These are phyloP conservation scores for Galemys pyrenaicus DNA, from an alignment of 2,113 vertebrate species.

Conservation along the genomic window DNA sequence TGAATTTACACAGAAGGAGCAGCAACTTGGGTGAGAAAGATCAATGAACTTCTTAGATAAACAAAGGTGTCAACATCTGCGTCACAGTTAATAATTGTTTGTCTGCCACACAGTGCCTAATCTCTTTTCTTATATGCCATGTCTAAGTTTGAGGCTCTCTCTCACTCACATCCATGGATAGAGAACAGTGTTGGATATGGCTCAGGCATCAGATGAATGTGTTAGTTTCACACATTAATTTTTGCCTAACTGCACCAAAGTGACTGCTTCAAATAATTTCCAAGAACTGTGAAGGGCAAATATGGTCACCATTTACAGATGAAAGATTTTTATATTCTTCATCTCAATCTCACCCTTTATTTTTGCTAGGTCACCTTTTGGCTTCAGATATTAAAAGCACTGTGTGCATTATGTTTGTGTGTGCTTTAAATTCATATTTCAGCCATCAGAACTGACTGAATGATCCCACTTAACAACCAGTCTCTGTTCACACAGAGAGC, in stretches of 20 bases:
- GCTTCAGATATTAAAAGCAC: slow-evolving; percentile 16
- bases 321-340: slow-evolving; percentile 23
- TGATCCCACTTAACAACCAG: background rate
- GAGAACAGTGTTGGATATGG: background rate
- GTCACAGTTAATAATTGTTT: background rate
- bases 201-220: background rate
- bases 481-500: slow-evolving; percentile 14
- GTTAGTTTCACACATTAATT: slow-evolving; percentile 4
- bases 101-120: background rate
- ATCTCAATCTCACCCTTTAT: slow-evolving; percentile 3
- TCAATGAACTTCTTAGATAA: background rate
- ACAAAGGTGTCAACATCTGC: background rate
- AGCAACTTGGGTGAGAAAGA: slow-evolving; percentile 16
- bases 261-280: background rate
- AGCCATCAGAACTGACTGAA: background rate
- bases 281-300: background rate
- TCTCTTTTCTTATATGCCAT: slow-evolving; percentile 19
- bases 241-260: background rate
- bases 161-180: background rate
- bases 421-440: slow-evolving; percentile 33
- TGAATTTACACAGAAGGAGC: slow-evolving; percentile 15
- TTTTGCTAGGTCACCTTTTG: background rate
- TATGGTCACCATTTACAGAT: background rate
- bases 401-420: background rate
- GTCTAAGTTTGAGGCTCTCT: background rate